These are phyloP conservation scores for Drosophila seguyi DNA, from an alignment of 1,140 invertebrate genomes.

Conservation along the genomic window DNA sequence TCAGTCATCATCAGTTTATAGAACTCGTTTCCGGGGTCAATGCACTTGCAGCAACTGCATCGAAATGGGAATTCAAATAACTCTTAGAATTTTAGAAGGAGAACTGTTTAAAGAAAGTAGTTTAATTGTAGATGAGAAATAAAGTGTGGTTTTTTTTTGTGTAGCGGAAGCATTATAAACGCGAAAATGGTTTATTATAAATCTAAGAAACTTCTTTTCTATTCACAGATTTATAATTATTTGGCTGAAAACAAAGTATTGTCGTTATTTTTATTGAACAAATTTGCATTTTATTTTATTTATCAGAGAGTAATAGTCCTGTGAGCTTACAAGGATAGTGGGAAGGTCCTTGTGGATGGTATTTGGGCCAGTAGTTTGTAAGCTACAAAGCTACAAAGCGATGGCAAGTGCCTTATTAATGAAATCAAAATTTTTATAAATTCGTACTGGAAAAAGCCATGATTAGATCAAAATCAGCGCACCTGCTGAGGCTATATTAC, in stretches of 20 bases:
- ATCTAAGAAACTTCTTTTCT: too few species aligned
- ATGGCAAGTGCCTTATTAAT: too few species aligned
- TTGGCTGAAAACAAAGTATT: neutral
- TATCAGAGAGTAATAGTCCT: neutral
- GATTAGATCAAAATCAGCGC: too few species aligned
- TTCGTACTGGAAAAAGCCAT: too few species aligned
- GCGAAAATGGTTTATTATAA: neutral
- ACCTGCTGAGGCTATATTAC: too few species aligned
- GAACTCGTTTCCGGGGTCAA: conserved; percentile 71
- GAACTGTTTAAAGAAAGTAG: neutral
- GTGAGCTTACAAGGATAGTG: neutral
- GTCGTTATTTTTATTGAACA: neutral
- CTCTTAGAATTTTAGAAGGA: neutral
- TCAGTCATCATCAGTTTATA: conserved; percentile 61
- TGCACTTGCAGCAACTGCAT: conserved; percentile 49
- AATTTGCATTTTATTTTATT: neutral
- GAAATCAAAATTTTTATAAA: too few species aligned
- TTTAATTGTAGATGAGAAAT: neutral
- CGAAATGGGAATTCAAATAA: conserved; percentile 9
- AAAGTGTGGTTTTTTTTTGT: neutral
- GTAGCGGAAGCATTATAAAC: too few species aligned
- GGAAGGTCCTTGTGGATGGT: too few species aligned
- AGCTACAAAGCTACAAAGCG: too few species aligned
- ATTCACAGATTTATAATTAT: too few species aligned
- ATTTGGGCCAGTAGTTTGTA: too few species aligned